A percentile compares a stretch with the other conserved stretches of the same genome.
Conservation (phyloP, 35 echinoderm and acorn worm genomes). For the Strongylocentrotus purpuratus region DNA sequence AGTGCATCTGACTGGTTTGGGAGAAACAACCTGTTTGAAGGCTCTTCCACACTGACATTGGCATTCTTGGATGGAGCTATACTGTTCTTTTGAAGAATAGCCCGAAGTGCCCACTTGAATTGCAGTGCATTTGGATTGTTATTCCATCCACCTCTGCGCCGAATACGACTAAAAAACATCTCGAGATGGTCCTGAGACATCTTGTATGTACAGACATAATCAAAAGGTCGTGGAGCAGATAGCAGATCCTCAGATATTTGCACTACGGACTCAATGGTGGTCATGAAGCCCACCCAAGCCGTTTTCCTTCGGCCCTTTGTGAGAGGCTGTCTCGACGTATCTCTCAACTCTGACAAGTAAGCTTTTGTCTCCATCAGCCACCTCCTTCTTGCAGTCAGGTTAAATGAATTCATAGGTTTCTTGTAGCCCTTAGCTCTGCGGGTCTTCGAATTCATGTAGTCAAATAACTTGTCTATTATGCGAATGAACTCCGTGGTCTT, state of each 20-base stretch:
- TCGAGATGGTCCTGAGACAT: slow-evolving; percentile 74
- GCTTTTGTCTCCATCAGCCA: slow-evolving; percentile 61
- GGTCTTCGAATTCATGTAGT: slow-evolving; percentile 64
- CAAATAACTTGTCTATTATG: slow-evolving; percentile 68
- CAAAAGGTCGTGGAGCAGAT: slow-evolving; percentile 5
- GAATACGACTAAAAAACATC: slow-evolving; percentile 71
- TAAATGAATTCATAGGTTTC: slow-evolving; percentile 52
- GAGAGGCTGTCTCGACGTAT: slow-evolving; percentile 32
- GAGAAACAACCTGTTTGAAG: slow-evolving; percentile 47
- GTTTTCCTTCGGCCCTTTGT: slow-evolving; percentile 48
- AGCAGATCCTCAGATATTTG: slow-evolving; percentile 54
- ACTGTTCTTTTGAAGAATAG: slow-evolving; percentile 64
- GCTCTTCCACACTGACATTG: slow-evolving; percentile 57
- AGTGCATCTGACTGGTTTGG: slow-evolving; percentile 31
- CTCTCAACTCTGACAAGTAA: slow-evolving; percentile 44
- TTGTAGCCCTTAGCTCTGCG: slow-evolving; percentile 55
- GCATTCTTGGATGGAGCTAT: slow-evolving; percentile 70
- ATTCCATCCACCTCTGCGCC: slow-evolving; percentile 71
- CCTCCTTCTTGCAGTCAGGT: slow-evolving; percentile 39
- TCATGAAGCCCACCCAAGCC: slow-evolving; percentile 52
- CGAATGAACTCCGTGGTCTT: slow-evolving; percentile 69
- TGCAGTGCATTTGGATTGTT: slow-evolving; percentile 82
- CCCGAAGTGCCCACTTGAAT: slow-evolving; percentile 68
- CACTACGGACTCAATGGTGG: slow-evolving; percentile 54
- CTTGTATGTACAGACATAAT: slow-evolving; percentile 58